Percentiles rank a stretch among this genome's conserved stretches.
phyloP scores from a whole-genome alignment of 2,888 invertebrate genomes.

The Gastracanthus pulcherrimus region DNA sequence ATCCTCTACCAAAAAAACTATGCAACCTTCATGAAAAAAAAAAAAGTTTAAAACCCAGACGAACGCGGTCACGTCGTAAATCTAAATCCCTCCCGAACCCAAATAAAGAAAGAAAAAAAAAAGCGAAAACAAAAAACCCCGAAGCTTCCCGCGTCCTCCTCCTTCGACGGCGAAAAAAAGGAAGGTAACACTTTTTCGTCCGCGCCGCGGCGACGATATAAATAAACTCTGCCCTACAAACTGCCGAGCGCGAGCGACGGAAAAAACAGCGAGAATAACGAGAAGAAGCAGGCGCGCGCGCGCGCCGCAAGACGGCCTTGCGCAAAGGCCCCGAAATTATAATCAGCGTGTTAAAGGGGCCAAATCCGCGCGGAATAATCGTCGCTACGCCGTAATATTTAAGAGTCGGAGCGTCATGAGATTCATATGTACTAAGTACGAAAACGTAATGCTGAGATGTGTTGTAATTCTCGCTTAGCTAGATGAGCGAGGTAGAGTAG shows the following conservation, averaged over 20 bases:
- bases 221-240: not conserved
- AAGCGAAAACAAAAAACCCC: too few species aligned
- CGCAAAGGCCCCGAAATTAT: slow-evolving; percentile 11
- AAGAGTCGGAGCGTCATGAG: too few species aligned
- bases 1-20: not conserved
- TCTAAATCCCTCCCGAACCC: not conserved
- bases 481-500: too few species aligned
- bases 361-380: slow-evolving; percentile 17
- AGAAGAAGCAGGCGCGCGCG: too few species aligned
- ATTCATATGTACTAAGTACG: too few species aligned
- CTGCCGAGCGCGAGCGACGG: too few species aligned
- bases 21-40: not conserved
- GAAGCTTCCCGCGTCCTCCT: too few species aligned
- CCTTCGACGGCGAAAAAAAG: not conserved
- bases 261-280: too few species aligned
- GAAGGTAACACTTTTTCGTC: not conserved
- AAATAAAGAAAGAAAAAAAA: not conserved
- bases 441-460: too few species aligned
- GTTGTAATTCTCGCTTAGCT: too few species aligned
- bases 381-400: not conserved
- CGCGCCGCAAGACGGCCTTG: slow-evolving; percentile 2
- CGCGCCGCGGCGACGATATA: not conserved
- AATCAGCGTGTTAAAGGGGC: not conserved
- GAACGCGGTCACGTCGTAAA: slow-evolving; percentile 9
- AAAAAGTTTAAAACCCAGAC: not conserved